Base-by-base conservation (phyloP, 64 coral and sea anemone genomes). In the Montipora efflorescens region DNA sequence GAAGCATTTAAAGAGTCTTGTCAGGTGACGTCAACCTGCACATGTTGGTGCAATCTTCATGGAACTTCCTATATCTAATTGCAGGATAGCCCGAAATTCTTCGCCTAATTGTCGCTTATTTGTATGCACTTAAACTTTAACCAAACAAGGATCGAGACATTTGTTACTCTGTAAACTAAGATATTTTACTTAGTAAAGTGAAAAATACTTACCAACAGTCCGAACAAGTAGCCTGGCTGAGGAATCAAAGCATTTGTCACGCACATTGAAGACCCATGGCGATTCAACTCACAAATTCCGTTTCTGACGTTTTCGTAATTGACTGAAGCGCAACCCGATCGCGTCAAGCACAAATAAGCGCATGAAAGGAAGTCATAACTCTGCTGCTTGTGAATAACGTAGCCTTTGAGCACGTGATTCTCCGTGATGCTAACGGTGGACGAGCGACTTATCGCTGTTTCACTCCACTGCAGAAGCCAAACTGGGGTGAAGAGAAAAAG, bases 261-360 rank as follows among this genome's bases (percentile, higher is more conserved):
- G 12, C n/a, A 12, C 8, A 20, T 16, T 8, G 74, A 9, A 1
- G 12, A 49, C 0, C 5, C 4, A 23, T 59, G 47, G 8, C 16
- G 75, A n/a, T 76, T 83, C n/a, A 92, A 49, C 80, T 92, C 67
- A 62, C 90, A 92, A 4, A 84, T n/a, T 45, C 90, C 90, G 75
- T 92, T 82, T 68, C 47, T 22, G 28, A 81, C 14, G 8, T 81
- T 76, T 51, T 87, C 68, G 50, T 77, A 93, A 66, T 93, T 93
- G 2, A 93, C 77, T 8, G 91, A 93, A 51, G 50, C 11, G n/a
- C 91, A 93, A 0, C 44, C 77, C 10, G 50, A 71, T 0, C 6
- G 83, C 19, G 46, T 15, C 71, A 93, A 71, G 47, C 91, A 93
- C n/a, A 79, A 48, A 10, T 93, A 82, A 16, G 91, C 91, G 82